Conservation (phyloP, 2,797 vertebrate genomes). For the Rhabdomys pumilio region DNA sequence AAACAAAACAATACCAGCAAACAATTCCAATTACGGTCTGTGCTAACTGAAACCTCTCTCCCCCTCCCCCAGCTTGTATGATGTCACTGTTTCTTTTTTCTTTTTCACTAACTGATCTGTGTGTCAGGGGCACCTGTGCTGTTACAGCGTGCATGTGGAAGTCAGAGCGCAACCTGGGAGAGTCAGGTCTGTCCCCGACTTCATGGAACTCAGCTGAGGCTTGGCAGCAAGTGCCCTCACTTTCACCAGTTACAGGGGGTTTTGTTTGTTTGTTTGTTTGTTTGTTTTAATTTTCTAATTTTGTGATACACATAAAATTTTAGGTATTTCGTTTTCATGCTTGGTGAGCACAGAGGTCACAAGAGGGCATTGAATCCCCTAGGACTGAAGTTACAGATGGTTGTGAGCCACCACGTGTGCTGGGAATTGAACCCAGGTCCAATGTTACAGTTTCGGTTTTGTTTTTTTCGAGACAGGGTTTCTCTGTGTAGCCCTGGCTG, state of each 20-base stretch:
- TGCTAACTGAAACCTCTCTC: neutral
- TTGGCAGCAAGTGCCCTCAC: neutral
- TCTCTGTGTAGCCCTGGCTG: too few relatives aligned
- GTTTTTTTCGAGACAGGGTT: too few relatives aligned
- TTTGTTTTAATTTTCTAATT: neutral
- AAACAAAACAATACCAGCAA: neutral
- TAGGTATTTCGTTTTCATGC: neutral
- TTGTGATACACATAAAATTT: neutral
- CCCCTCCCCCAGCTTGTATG: neutral
- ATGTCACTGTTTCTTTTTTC: neutral
- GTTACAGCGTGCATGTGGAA: neutral
- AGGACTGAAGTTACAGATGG: neutral
- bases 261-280: neutral
- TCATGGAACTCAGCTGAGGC: neutral
- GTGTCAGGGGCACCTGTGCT: neutral
- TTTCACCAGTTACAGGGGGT: neutral
- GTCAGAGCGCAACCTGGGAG: neutral
- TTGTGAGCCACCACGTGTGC: neutral
- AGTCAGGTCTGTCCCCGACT: neutral
- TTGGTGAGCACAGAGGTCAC: neutral
- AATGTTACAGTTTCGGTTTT: too few relatives aligned
- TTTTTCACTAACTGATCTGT: neutral
- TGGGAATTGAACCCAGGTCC: neutral
- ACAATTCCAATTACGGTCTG: neutral
- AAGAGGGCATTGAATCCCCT: too few relatives aligned